Evolutionary conservation across 2,113 vertebrate species (phyloP).

Genomic region (Engraulis encrasicolus): DNA sequence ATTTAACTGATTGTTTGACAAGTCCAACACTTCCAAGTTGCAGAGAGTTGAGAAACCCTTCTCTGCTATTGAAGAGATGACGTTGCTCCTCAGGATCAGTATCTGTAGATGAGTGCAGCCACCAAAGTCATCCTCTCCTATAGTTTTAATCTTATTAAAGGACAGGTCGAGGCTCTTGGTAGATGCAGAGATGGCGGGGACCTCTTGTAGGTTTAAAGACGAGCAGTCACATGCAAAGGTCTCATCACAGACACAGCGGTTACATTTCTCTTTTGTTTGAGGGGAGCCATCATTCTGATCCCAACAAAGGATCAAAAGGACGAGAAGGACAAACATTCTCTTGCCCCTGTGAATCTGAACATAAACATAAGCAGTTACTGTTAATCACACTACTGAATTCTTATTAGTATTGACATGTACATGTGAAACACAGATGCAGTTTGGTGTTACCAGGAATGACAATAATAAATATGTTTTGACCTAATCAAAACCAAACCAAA

Average conservation of each 20-base stretch:
- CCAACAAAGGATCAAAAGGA: background rate
- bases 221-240: background rate
- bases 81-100: background rate
- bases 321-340: background rate
- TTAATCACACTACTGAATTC: no score
- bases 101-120: background rate
- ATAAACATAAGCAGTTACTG: no score
- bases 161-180: background rate
- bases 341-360: background rate
- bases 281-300: background rate
- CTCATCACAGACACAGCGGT: background rate
- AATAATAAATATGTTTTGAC: no score
- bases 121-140: background rate
- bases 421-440: no score
- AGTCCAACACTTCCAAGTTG: background rate
- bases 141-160: background rate
- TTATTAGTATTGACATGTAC: no score
- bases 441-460: no score
- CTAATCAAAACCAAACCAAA: no score
- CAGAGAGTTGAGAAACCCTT: background rate
- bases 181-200: background rate
- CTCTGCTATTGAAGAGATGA: background rate
- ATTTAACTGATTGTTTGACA: constrained; percentile 1
- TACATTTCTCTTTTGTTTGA: background rate
- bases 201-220: background rate